phyloP scores from a whole-genome alignment of 2,113 vertebrate species.

The Myrmophylax atrothorax region DNA sequence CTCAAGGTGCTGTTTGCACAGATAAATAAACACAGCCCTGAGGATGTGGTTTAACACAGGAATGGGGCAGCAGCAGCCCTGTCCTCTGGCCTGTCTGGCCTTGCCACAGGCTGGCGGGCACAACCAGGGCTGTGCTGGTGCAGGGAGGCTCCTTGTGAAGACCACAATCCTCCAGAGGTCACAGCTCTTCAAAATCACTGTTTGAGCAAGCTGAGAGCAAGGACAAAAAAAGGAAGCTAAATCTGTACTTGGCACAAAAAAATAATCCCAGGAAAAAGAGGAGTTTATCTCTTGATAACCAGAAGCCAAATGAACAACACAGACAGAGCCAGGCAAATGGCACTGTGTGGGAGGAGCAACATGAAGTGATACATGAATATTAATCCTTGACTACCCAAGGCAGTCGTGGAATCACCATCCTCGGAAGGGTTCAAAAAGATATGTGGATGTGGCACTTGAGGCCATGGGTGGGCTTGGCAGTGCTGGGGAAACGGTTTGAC shows the following conservation, averaged over 20 bases:
- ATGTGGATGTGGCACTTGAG: background rate
- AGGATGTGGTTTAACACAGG: constrained; percentile 28
- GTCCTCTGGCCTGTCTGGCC: background rate
- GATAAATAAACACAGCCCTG: background rate
- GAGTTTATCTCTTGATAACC: background rate
- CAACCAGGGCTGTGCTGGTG: background rate
- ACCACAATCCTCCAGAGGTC: background rate
- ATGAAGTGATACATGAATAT: background rate
- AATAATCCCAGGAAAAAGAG: rapidly evolving
- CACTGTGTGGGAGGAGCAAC: background rate
- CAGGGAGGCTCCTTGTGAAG: background rate
- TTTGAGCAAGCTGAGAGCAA: background rate
- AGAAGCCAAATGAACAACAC: background rate
- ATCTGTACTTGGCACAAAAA: rapidly evolving
- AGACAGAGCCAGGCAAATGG: background rate
- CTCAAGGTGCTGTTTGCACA: background rate
- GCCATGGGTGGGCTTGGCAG: background rate
- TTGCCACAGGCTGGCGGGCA: background rate
- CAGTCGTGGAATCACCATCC: background rate
- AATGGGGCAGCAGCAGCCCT: background rate
- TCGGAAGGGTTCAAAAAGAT: background rate
- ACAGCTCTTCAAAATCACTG: background rate
- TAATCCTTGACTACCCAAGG: background rate
- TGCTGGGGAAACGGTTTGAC: background rate
- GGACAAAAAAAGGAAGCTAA: background rate